These are phyloP conservation scores for Zygogramma bicolorata DNA, from an alignment of 2,888 invertebrate species.

Conservation along the genomic window DNA sequence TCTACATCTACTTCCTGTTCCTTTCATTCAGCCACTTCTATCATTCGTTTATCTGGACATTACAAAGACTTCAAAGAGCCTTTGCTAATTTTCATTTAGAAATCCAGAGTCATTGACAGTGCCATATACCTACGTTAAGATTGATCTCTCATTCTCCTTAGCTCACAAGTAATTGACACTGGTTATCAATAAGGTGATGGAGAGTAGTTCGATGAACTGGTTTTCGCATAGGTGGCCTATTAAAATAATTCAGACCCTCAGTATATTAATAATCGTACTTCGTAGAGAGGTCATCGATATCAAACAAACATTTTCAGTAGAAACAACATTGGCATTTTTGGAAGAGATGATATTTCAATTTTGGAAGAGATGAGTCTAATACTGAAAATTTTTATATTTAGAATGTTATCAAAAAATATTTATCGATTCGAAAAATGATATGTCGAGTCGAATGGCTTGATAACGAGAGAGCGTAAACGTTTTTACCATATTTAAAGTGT, in stretches of 20 bases:
- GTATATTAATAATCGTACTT: neutral
- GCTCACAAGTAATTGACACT: neutral
- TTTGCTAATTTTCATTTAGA: constrained; percentile 17
- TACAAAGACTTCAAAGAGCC: constrained; percentile 10
- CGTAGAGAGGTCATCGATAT: no score
- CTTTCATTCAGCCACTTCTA: neutral
- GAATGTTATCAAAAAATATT: no score
- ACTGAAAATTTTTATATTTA: no score
- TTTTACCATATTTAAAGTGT: no score
- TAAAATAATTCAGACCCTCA: neutral
- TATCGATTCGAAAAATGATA: no score
- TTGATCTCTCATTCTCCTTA: constrained; percentile 9
- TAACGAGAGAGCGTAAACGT: no score
- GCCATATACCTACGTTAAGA: neutral
- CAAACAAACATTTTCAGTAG: no score
- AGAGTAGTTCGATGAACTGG: constrained; percentile 2
- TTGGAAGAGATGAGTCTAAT: no score
- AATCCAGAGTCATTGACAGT: constrained; percentile 1
- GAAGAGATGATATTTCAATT: no score
- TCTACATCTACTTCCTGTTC: neutral
- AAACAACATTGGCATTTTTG: no score
- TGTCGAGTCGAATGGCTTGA: no score
- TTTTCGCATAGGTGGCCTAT: neutral
- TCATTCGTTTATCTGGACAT: neutral
- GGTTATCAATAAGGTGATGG: constrained; percentile 10